phyloP scores from a whole-genome alignment of 2,797 vertebrate genomes.

The Rachycentron canadum region DNA sequence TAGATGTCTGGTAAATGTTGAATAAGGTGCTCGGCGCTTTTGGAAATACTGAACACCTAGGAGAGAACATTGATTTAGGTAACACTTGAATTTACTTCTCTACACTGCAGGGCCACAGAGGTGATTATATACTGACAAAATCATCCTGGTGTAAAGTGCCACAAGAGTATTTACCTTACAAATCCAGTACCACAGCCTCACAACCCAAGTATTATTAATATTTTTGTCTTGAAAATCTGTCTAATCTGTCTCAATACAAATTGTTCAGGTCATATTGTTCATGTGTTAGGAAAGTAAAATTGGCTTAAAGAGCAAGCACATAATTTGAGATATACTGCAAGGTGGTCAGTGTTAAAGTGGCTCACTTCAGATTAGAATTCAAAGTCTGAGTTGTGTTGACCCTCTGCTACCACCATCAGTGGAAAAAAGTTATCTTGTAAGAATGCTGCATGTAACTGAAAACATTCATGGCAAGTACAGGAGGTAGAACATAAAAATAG shows the following conservation, averaged over 20 bases:
- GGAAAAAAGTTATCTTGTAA: conserved; percentile 5
- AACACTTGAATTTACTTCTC: conserved; percentile 36
- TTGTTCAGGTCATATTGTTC: neutral
- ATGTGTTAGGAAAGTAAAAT: neutral
- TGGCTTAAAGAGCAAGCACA: conserved; percentile 14
- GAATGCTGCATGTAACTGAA: neutral
- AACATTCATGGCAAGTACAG: neutral
- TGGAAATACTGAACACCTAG: conserved; percentile 14
- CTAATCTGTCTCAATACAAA: neutral
- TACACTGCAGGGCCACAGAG: conserved; percentile 30
- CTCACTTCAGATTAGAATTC: conserved; percentile 38
- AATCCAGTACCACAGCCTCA: conserved; percentile 8
- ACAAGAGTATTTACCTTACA: conserved; percentile 41
- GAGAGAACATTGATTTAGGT: conserved; percentile 43
- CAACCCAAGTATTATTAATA: neutral
- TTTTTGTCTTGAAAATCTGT: conserved; percentile 5
- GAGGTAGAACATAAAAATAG: conserved; percentile 27
- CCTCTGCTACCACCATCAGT: neutral
- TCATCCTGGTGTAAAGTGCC: conserved; percentile 20
- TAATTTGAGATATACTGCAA: conserved; percentile 17
- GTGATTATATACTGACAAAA: conserved; percentile 47
- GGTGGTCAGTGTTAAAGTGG: conserved; percentile 42
- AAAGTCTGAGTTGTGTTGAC: conserved; percentile 8
- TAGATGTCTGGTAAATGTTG: conserved; percentile 24
- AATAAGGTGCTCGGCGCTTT: conserved; percentile 16